phyloP scores from a whole-genome alignment of 2,113 vertebrate species.

The Thermophis baileyi region DNA sequence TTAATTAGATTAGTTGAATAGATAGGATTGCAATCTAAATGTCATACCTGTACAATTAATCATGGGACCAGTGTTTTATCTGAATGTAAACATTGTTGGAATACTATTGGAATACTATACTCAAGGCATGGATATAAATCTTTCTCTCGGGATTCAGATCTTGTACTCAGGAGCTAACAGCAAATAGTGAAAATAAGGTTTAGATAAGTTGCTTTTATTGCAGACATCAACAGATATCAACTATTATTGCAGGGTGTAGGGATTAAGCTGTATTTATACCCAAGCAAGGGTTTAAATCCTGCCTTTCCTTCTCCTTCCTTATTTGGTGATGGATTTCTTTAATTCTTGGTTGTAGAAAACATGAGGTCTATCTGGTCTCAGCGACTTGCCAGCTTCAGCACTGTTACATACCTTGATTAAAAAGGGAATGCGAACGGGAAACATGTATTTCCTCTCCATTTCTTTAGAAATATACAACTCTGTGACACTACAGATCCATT shows the following conservation, averaged over 20 bases:
- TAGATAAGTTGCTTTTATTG: background rate
- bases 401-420: background rate
- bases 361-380: background rate
- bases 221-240: background rate
- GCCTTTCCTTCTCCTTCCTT: background rate
- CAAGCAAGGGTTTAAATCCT: background rate
- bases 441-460: background rate
- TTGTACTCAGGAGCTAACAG: background rate
- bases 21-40: background rate
- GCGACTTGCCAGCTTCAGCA: background rate
- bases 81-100: too few species aligned
- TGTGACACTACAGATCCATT: background rate
- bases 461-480: background rate
- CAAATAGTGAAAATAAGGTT: background rate
- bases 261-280: background rate
- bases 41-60: background rate
- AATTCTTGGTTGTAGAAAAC: background rate
- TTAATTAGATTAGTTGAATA: background rate
- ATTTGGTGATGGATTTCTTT: background rate
- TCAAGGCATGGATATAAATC: background rate
- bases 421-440: background rate
- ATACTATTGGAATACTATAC: background rate
- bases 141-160: background rate
- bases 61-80: background rate
- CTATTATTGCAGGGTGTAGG: background rate